Evolutionary conservation across 2,797 vertebrate genomes (phyloP), one percentile per base, ranked within the genome.

Genomic region (Darevskia mixta): DNA sequence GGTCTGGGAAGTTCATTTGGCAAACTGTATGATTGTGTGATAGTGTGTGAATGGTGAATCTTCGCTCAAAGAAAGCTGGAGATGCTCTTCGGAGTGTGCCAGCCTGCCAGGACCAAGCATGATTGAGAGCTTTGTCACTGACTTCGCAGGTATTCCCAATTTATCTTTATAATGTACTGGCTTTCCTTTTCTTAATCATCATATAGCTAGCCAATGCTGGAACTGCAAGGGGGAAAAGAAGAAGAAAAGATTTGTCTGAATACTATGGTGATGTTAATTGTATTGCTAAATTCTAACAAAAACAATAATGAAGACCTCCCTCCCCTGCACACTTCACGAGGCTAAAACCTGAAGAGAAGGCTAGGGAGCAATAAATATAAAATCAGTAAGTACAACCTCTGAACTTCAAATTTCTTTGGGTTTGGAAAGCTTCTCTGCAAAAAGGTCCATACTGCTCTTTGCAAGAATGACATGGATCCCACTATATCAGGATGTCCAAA

Each of bases 141-240:
- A 91, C 43, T 90, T 88, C 92, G 87, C 83, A 8, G 29, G 3
- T 92, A 71, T 92, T 93, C 80, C 79, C 88, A 89, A 85, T 93
- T 93, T 89, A 77, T 66, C 79, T 77, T 90, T 91, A 87, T 86
- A 0, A 7, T 83, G 35, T 55, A 64, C 29, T 86, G 93, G 86
- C 61, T 86, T 91, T 93, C 79, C 92, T 88, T 71, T 91, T 82
- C 32, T 76, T 27, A 55, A 76, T 41, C 88, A 89, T 99, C 98
- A 99, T 96, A 99, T 98, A 94, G 98, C 97, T 96, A 99, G 93
- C 98, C 98, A 99, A 93, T 99, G 98, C 13, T 95, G 97, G 91
- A 98, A 96, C 98, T 99, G 97, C n/a, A 88, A 92, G 87, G 69
- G 64, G 1, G 7, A 3, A n/a, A 71, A 73, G 32, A 43, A 75